A percentile compares a stretch with the other conserved stretches of the same genome.
These are phyloP conservation scores for Phaedon cochleariae DNA, from an alignment of 2,888 invertebrate genomes.

Conservation along the genomic window DNA sequence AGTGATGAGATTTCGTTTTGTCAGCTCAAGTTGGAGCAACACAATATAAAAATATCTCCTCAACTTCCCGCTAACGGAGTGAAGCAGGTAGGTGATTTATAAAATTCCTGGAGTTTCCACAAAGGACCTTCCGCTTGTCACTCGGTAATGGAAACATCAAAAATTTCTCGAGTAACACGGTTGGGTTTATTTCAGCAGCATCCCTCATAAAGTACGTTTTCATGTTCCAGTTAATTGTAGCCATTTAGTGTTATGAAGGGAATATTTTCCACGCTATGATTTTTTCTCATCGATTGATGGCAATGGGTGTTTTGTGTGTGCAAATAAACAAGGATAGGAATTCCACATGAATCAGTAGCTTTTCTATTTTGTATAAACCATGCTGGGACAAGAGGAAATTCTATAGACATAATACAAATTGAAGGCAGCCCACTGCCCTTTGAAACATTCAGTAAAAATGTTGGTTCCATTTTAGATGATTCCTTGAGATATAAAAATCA, in stretches of 20 bases:
- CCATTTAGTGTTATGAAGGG: slow-evolving; percentile 19
- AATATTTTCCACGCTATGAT: slow-evolving; percentile 9
- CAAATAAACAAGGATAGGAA: no score
- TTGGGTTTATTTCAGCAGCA: slow-evolving; percentile 14
- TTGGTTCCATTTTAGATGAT: no score
- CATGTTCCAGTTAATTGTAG: slow-evolving; percentile 31
- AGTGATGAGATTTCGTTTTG: no score
- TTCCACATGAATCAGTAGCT: no score
- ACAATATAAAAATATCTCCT: neutral
- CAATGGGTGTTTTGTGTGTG: no score
- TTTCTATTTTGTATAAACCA: no score
- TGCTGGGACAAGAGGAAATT: no score
- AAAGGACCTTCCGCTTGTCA: slow-evolving; percentile 16
- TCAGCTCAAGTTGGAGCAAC: no score
- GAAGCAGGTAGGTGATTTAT: neutral
- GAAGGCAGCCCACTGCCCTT: no score
- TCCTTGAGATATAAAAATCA: no score
- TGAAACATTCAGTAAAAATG: no score
- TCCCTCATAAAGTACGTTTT: slow-evolving; percentile 28
- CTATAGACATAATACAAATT: no score
- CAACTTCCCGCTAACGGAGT: neutral
- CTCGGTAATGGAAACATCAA: slow-evolving; percentile 18
- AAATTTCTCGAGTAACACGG: slow-evolving; percentile 19
- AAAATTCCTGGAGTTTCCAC: slow-evolving; percentile 4
- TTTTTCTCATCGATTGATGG: neutral